Conservation (phyloP, 37 sponge, comb jelly and placozoan species). For the Crambe crambe region DNA sequence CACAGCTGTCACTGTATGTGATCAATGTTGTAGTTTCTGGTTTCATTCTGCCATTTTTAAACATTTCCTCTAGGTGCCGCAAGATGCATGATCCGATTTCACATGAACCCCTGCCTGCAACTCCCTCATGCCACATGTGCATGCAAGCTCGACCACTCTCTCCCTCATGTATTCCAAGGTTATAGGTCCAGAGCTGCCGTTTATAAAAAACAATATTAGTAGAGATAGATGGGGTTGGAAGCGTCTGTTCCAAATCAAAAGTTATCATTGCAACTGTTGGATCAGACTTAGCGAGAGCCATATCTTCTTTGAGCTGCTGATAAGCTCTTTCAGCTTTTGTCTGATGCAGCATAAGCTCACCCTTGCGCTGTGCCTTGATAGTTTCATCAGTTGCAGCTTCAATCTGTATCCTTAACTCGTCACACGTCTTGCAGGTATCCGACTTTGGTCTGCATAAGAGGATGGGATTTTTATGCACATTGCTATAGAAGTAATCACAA, state of each 20-base stretch:
- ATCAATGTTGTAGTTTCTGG: too few species aligned
- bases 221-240: conserved; percentile 27
- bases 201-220: conserved; percentile 37
- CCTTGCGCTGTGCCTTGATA: too few species aligned
- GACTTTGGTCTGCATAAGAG: too few species aligned
- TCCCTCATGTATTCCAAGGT: conserved; percentile 37
- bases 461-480: too few species aligned
- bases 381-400: too few species aligned
- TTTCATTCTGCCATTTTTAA: too few species aligned
- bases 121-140: conserved; percentile 36
- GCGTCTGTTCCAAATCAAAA: conserved; percentile 24
- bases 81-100: conserved; percentile 28
- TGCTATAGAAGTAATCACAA: too few species aligned
- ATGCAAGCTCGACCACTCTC: conserved; percentile 1
- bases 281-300: neutral
- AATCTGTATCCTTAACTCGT: too few species aligned
- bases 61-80: neutral
- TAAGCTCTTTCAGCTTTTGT: conserved; percentile 24
- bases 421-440: too few species aligned
- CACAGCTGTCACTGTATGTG: too few species aligned
- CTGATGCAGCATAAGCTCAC: too few species aligned
- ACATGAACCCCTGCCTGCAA: conserved; percentile 28
- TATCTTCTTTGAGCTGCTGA: conserved; percentile 34
- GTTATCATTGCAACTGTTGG: conserved; percentile 1
- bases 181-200: conserved; percentile 47